Evolutionary conservation across 1,140 invertebrate genomes (phyloP).

Genomic region (Centruroides vittatus): DNA sequence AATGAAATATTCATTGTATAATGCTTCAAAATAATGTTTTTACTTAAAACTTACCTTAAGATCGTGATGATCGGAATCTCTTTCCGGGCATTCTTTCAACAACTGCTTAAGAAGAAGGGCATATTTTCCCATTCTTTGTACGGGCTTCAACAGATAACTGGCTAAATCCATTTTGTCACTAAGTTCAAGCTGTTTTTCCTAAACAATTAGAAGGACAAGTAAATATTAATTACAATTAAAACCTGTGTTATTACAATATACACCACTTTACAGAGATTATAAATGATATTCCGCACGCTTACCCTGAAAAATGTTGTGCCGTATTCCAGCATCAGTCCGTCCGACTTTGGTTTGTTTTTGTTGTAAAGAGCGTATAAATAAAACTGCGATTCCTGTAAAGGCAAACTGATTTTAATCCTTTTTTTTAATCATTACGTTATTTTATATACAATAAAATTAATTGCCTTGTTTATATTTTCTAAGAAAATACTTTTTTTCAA

Average conservation of each 20-base stretch:
- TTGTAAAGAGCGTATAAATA: constrained; percentile 17
- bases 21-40: too few relatives aligned
- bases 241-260: too few relatives aligned
- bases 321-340: constrained; percentile 14
- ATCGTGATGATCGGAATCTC: constrained; percentile 15
- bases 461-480: too few relatives aligned
- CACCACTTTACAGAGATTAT: too few relatives aligned
- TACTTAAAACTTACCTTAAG: constrained; percentile 2
- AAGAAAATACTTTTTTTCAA: too few relatives aligned
- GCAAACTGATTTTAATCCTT: too few relatives aligned
- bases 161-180: constrained; percentile 82
- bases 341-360: constrained; percentile 18
- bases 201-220: constrained; percentile 14
- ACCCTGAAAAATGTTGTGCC: constrained; percentile 16
- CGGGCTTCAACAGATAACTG: constrained; percentile 74
- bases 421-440: too few relatives aligned
- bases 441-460: too few relatives aligned
- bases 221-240: too few relatives aligned
- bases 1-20: too few relatives aligned
- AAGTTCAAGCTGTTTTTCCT: constrained; percentile 71
- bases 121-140: constrained; percentile 82
- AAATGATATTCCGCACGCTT: background rate
- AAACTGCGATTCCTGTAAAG: constrained; percentile 12
- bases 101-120: constrained; percentile 68
- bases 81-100: constrained; percentile 45